Percentiles rank a stretch among this genome's conserved stretches.
Conservation (phyloP, 2,113 vertebrate genomes). For the Emberiza fucata region DNA sequence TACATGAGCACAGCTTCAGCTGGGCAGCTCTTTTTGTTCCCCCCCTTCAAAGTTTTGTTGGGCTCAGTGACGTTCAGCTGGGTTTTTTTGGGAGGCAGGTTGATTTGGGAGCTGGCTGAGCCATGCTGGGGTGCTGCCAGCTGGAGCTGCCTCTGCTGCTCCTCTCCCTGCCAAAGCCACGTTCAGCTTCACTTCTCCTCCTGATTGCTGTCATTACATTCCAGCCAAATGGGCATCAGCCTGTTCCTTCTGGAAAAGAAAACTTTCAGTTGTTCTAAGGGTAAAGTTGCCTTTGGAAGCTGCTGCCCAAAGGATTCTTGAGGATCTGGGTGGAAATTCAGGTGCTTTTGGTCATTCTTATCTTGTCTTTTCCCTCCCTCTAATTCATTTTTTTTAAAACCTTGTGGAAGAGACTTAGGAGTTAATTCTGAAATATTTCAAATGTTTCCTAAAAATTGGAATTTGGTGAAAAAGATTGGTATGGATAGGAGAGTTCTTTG, state of each 20-base stretch:
- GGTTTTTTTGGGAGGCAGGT: neutral
- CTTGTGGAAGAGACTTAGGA: neutral
- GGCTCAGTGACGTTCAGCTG: neutral
- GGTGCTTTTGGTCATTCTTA: neutral
- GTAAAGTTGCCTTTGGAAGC: neutral
- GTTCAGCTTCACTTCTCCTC: neutral
- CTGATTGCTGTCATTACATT: neutral
- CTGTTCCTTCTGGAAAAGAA: neutral
- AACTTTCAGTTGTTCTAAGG: neutral
- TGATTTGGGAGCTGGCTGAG: neutral
- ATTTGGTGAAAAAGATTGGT: neutral
- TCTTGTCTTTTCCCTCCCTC: neutral
- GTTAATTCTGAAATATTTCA: neutral
- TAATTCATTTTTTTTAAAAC: neutral
- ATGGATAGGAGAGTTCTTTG: rapidly evolving
- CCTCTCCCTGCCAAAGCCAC: slow-evolving; percentile 6
- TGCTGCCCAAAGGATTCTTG: neutral
- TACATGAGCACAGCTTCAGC: neutral
- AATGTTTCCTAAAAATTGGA: neutral
- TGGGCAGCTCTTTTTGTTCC: rapidly evolving
- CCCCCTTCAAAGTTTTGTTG: neutral
- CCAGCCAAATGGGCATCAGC: neutral
- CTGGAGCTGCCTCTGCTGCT: slow-evolving; percentile 19
- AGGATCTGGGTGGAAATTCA: neutral
- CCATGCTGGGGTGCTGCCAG: neutral